These are phyloP conservation scores for Tringa solitaria DNA, from an alignment of 2,113 vertebrate species.

Conservation along the genomic window DNA sequence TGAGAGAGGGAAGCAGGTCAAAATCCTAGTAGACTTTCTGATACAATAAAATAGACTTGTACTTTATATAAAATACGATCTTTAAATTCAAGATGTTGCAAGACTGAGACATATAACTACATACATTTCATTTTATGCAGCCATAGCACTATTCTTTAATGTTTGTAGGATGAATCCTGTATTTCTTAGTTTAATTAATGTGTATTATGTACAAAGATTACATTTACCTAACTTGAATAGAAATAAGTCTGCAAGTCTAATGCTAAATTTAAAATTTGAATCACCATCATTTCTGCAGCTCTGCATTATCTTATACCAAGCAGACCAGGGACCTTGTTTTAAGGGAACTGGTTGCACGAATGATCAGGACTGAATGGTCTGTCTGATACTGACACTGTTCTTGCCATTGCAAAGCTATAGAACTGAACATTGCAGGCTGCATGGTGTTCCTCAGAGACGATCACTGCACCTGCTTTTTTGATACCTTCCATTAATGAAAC, in stretches of 20 bases:
- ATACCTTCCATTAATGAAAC: background rate
- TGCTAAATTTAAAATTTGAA: background rate
- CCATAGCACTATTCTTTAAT: background rate
- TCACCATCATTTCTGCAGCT: background rate
- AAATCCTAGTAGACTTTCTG: background rate
- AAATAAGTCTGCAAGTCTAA: background rate
- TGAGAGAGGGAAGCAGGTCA: background rate
- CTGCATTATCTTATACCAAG: background rate
- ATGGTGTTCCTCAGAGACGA: background rate
- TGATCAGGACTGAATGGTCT: background rate
- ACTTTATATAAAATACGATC: background rate
- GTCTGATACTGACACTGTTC: background rate
- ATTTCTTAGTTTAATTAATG: background rate
- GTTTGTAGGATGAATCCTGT: background rate
- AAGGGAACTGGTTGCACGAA: background rate
- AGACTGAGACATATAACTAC: background rate
- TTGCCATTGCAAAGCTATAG: background rate
- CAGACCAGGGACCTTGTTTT: background rate
- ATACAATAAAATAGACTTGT: background rate
- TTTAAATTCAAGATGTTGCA: background rate
- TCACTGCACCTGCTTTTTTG: background rate
- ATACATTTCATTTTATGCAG: background rate
- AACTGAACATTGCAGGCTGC: background rate
- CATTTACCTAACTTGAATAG: background rate
- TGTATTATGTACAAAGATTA: background rate